Evolutionary conservation across 2,113 vertebrate genomes (phyloP).

Genomic region (Myodes glareolus): DNA sequence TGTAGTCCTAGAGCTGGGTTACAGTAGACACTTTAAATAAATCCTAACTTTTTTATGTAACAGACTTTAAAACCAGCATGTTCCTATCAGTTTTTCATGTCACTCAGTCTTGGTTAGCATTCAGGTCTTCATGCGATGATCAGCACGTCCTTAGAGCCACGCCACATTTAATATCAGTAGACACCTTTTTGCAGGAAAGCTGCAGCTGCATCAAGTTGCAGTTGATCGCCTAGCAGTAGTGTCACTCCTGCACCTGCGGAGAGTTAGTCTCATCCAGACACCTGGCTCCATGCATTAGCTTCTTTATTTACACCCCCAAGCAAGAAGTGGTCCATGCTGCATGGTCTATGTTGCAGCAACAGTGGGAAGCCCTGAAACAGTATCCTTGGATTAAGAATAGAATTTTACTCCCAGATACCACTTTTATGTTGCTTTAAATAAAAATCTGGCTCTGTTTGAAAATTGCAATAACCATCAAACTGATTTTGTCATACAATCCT

Average conservation of each 20-base stretch:
- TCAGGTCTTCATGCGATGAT: conserved; percentile 64
- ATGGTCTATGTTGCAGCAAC: conserved; percentile 73
- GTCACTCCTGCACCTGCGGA: conserved; percentile 92
- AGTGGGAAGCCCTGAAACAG: conserved; percentile 77
- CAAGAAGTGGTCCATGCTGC: conserved; percentile 78
- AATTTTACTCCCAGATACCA: conserved; percentile 24
- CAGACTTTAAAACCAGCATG: conserved; percentile 17
- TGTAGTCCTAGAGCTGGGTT: conserved; percentile 35
- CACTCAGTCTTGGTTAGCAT: not conserved
- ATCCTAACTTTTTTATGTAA: conserved; percentile 62
- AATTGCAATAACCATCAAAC: not conserved
- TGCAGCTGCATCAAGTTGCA: conserved; percentile 88
- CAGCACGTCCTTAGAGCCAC: conserved; percentile 71
- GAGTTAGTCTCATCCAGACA: conserved; percentile 86
- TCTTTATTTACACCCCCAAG: conserved; percentile 80
- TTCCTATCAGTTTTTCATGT: conserved; percentile 49
- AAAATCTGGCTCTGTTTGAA: conserved; percentile 15
- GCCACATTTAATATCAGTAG: conserved; percentile 71
- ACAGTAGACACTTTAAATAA: conserved; percentile 48
- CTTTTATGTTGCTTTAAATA: conserved; percentile 50
- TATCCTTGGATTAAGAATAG: conserved; percentile 67
- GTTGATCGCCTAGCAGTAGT: conserved; percentile 84
- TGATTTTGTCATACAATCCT: not conserved
- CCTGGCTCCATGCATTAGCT: conserved; percentile 88
- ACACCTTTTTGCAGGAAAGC: conserved; percentile 82